These are phyloP conservation scores for Luscinia luscinia DNA, from an alignment of 2,797 vertebrate genomes.

Conservation along the genomic window DNA sequence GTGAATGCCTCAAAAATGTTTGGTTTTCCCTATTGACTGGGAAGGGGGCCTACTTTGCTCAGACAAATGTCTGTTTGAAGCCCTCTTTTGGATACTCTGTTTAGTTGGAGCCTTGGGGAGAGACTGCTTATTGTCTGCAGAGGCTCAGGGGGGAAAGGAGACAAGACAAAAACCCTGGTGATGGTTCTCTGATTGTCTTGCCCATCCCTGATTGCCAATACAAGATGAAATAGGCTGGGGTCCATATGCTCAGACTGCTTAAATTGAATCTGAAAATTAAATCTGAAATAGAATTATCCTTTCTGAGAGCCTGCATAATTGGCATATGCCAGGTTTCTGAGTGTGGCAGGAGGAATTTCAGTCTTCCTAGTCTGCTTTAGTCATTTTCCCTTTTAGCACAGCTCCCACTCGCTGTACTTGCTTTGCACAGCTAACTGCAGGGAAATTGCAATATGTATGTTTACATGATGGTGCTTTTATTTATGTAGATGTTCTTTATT, in stretches of 20 bases:
- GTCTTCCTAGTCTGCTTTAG: background rate
- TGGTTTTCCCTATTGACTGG: background rate
- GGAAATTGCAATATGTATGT: background rate
- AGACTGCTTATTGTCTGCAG: background rate
- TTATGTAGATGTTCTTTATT: conserved; percentile 61
- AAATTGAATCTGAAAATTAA: background rate
- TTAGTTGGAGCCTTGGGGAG: background rate
- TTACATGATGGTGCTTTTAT: background rate
- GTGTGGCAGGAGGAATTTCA: background rate
- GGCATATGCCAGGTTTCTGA: background rate
- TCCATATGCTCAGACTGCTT: background rate
- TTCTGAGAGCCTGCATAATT: background rate
- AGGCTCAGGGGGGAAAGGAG: background rate
- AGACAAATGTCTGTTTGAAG: background rate
- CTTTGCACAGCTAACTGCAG: background rate
- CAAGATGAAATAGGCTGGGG: background rate
- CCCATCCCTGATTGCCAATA: background rate
- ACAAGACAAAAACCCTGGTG: background rate
- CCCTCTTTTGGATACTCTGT: background rate
- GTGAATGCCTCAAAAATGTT: background rate
- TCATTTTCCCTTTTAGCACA: background rate
- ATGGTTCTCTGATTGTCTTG: background rate
- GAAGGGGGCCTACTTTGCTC: background rate
- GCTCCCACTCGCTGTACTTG: background rate
- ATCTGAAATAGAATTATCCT: background rate